phyloP scores from a whole-genome alignment of 2,888 invertebrate species.

The Drosophila monieri region DNA sequence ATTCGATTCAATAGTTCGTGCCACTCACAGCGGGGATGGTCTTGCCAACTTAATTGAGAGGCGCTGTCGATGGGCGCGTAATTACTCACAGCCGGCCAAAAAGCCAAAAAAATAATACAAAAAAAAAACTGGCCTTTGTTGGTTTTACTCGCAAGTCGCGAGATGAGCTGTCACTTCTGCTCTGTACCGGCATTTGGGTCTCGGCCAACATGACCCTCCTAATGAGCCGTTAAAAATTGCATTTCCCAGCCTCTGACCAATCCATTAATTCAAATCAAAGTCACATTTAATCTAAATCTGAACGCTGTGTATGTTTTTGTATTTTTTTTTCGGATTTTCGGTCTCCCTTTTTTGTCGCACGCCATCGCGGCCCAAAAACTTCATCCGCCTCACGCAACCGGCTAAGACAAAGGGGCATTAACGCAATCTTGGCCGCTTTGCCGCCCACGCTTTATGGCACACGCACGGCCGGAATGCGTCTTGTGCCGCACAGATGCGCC shows the following conservation, averaged over 20 bases:
- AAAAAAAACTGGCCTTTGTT: conserved; percentile 32
- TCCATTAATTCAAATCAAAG: conserved; percentile 63
- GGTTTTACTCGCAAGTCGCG: conserved; percentile 17
- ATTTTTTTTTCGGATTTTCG: background rate
- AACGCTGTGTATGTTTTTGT: background rate
- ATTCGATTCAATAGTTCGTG: conserved; percentile 22
- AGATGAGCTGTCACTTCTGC: conserved; percentile 38
- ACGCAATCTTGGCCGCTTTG: conserved; percentile 47
- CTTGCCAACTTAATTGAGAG: conserved; percentile 58
- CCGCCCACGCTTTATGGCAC: conserved; percentile 51
- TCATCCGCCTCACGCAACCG: conserved; percentile 37
- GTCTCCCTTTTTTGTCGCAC: conserved; percentile 26
- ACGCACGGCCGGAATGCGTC: conserved; percentile 31
- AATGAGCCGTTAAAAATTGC: conserved; percentile 52
- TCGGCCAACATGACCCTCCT: conserved; percentile 59
- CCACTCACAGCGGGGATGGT: conserved; percentile 33
- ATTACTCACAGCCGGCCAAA: conserved; percentile 62
- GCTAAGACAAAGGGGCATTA: conserved; percentile 61
- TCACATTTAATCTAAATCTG: conserved; percentile 42
- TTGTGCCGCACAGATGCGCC: conserved; percentile 38
- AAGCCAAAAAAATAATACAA: conserved; percentile 10
- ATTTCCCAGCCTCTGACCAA: conserved; percentile 51
- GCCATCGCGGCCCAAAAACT: conserved; percentile 13
- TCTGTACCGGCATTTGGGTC: conserved; percentile 62
- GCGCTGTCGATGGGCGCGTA: conserved; percentile 52